phyloP scores from a whole-genome alignment of 1,140 invertebrate genomes.

The Hycleus cichorii region DNA sequence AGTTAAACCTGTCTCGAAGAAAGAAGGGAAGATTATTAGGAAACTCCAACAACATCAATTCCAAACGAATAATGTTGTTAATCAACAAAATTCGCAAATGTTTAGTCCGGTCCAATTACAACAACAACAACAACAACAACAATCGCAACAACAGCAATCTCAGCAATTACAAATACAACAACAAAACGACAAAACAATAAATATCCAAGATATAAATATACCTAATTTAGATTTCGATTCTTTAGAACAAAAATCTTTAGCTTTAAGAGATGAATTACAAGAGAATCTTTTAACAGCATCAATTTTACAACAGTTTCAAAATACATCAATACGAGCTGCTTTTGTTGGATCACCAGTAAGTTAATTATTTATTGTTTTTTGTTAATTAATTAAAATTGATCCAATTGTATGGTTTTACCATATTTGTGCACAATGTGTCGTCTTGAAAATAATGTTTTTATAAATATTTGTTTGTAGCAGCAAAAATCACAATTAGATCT shows the following conservation, averaged over 20 bases:
- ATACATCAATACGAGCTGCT: slow-evolving; percentile 24
- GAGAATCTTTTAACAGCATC: slow-evolving; percentile 35
- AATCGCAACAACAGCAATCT: slow-evolving; percentile 36
- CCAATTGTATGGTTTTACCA: slow-evolving; percentile 3
- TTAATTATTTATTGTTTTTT: slow-evolving; percentile 7
- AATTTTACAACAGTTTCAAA: slow-evolving; percentile 37
- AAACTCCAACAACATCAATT: slow-evolving; percentile 39
- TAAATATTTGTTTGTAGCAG: slow-evolving; percentile 14
- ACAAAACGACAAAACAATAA: slow-evolving; percentile 19
- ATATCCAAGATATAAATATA: slow-evolving; percentile 22
- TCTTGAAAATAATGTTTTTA: background rate
- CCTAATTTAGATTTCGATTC: slow-evolving; percentile 26
- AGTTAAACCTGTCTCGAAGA: slow-evolving; percentile 69
- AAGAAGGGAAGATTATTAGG: slow-evolving; percentile 56
- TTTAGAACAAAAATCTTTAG: slow-evolving; percentile 24
- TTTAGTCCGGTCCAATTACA: slow-evolving; percentile 35
- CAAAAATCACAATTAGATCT: slow-evolving; percentile 31
- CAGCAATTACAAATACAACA: slow-evolving; percentile 20
- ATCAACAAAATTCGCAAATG: slow-evolving; percentile 45
- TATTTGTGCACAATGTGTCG: slow-evolving; percentile 4
- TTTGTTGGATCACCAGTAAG: slow-evolving; percentile 34
- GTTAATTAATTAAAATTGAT: slow-evolving; percentile 4
- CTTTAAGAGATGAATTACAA: slow-evolving; percentile 31
- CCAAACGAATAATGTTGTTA: slow-evolving; percentile 31
- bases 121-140: slow-evolving; percentile 39